Evolutionary conservation across 1,140 invertebrate species (phyloP), one percentile per base, ranked within the genome.

Genomic region (Pseudachorutes palmiensis): DNA sequence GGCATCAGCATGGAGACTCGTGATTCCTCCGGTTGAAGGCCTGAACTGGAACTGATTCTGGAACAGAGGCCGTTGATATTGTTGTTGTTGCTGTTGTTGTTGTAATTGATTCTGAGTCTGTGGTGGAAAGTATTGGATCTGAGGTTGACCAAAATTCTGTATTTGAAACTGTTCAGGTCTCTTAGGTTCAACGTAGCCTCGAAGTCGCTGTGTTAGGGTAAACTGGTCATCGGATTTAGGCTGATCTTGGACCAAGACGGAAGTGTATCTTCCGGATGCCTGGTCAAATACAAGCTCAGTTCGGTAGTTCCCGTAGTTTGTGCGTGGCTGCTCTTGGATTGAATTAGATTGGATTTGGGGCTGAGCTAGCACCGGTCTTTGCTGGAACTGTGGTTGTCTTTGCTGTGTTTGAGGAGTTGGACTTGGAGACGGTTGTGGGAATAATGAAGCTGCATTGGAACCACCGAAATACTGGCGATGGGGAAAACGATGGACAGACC

Each of bases 211-310:
- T 74, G 85, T 83, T 72, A 88, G 86, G 77, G 84, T 88, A 62
- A 89, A 76, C 65, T 76, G 85, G 66, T 87, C 87, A 66, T 84
- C 64, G 9, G 68, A 81, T 28, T 83, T 85, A 76, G 89, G 87
- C 19, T 88, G 88, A 32, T 82, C 82, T 78, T 90, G 89, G 79
- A 86, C 89, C 30, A 89, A 79, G 68, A 89, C 85, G 16, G 88
- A 88, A 74, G 89, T 87, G 81, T 90, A 90, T 75, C 88, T 85
- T 66, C 88, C 88, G 70, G 84, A 86, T n/a, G 82, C 75, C 45
- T 87, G 88, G 78, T 91, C 88, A 78, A 83, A 90, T 0, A 90
- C 82, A 5, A 90, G 78, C 74, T 90, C 87, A 24, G 88, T 88
- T 59, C 86, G 85, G 77, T 90, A 90, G 68, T 68, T 57, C 64